Base-by-base conservation (phyloP, 2,888 invertebrate species). In the Microctonus brassicae region DNA sequence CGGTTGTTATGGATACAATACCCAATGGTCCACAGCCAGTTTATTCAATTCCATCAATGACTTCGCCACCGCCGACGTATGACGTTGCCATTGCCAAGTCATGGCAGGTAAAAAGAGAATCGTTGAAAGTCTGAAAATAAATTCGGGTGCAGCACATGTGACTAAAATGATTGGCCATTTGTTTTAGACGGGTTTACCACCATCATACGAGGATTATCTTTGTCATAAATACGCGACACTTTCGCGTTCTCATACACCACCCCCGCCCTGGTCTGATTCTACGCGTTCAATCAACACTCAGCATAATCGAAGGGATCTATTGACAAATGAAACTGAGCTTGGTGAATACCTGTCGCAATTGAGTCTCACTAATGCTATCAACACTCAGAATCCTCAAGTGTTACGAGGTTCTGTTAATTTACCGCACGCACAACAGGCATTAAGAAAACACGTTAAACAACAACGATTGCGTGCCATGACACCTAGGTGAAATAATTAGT, bases 191-290 rank as follows among this genome's bases (percentile, higher is more conserved):
- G 86, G 87, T 22, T 76, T 87, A 47, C 88, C 87, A 6, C 88
- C 88, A 10, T 87, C 87, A 42, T 88, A 88, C 77, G 88, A 88
- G 67, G 88, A 88, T 72, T 86, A 85, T 73, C 79, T 87, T 42
- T 82, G 80, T 66, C 86, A 84, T 77, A 84, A 84, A 55, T 83
- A 83, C 75, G 81, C 82, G 47, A 80, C 84, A 80, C 73, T 83
- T 26, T 80, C 84, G 6, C 87, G 87, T n/a, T 87, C 87, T 10
- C 86, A 85, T 62, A 87, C 87, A 10, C 87, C 87, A 3, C 87
- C 87, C 0, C 87, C 87, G 3, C 86, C 87, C 0, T 87, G 87
- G 87, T 83, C 87, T 33, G 86, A 87, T 52, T 82, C 85, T 1
- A 71, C 79, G 24, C 76, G 58, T 64, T 70, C 58, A 60, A 63